These are phyloP conservation scores for Holothuria leucospilota DNA, from an alignment of 53 echinoderm and acorn worm species.

Conservation along the genomic window DNA sequence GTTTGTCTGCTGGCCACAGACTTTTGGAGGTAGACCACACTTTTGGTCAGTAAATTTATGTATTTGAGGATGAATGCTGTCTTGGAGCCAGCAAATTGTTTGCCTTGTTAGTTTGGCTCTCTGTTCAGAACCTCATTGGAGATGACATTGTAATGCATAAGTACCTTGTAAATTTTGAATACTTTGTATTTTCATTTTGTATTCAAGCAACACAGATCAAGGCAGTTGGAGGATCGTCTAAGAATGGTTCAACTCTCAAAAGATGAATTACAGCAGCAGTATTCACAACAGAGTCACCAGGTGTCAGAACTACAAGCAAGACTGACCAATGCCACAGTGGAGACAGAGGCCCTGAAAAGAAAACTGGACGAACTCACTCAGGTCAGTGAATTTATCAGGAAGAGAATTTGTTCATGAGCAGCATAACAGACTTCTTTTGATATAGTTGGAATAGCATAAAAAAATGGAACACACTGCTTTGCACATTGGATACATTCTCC, in stretches of 20 bases:
- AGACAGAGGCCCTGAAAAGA: constrained; percentile 88
- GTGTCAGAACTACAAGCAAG: constrained; percentile 83
- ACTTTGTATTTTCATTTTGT: neutral
- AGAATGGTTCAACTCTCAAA: constrained; percentile 83
- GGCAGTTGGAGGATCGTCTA: constrained; percentile 90
- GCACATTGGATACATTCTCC: too few species aligned
- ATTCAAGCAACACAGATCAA: constrained; percentile 86
- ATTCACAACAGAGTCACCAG: constrained; percentile 86
- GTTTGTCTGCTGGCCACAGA: too few species aligned
- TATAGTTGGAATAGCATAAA: too few species aligned
- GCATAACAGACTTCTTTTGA: neutral
- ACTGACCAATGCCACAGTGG: constrained; percentile 79
- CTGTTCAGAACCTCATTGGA: too few species aligned
- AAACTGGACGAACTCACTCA: constrained; percentile 87
- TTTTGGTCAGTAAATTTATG: too few species aligned
- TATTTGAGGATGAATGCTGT: too few species aligned
- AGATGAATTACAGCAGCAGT: constrained; percentile 94
- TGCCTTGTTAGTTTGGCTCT: too few species aligned
- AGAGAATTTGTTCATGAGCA: too few species aligned
- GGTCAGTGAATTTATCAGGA: constrained; percentile 44
- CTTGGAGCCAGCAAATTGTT: too few species aligned
- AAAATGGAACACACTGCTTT: too few species aligned
- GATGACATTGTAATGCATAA: too few species aligned
- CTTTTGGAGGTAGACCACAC: too few species aligned
- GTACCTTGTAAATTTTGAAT: neutral